Conservation (phyloP, 2,113 vertebrate genomes). For the Neopipo cinnamomea region DNA sequence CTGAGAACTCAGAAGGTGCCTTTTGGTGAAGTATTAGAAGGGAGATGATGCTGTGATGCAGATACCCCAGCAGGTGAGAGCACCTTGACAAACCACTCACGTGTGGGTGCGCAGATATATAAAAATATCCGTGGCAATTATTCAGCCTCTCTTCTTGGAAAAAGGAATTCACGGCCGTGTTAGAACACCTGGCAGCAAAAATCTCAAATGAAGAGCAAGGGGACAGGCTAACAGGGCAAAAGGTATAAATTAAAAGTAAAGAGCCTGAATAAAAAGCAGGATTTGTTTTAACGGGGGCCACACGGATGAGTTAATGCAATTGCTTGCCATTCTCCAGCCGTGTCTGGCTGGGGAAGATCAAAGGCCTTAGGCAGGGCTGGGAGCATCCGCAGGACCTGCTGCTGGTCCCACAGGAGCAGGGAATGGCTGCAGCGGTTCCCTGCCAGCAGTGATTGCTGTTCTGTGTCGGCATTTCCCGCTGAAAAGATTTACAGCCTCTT, state of each 20-base stretch:
- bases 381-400: background rate
- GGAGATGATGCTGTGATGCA: background rate
- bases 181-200: background rate
- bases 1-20: background rate
- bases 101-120: background rate
- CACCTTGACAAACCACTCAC: background rate
- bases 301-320: background rate
- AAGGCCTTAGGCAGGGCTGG: background rate
- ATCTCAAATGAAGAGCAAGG: background rate
- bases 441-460: background rate
- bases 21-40: background rate
- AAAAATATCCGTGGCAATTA: background rate
- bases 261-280: background rate
- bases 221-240: background rate
- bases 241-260: background rate
- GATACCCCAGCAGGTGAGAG: background rate
- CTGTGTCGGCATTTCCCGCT: accelerated
- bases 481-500: background rate
- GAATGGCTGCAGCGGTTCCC: background rate
- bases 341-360: background rate
- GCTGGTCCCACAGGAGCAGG: background rate
- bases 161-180: background rate
- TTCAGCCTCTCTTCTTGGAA: background rate
- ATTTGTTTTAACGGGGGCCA: background rate
- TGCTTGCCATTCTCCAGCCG: background rate